Conservation (phyloP, 2,797 vertebrate species). For the Lacerta agilis region DNA sequence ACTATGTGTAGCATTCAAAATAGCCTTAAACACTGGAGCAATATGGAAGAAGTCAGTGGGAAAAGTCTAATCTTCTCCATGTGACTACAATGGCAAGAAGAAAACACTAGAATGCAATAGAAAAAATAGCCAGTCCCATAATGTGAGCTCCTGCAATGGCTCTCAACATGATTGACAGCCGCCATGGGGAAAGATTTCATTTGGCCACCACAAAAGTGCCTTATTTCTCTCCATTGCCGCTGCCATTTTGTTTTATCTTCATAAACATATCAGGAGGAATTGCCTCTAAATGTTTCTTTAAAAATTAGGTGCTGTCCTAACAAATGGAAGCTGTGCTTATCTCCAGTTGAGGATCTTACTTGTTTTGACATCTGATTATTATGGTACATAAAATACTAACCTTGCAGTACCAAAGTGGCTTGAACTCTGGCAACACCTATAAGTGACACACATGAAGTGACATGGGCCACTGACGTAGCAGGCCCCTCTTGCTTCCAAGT, state of each 20-base stretch:
- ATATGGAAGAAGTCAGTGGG: not conserved
- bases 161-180: not conserved
- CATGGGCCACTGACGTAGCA: slow-evolving; percentile 38
- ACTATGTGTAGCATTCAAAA: not conserved
- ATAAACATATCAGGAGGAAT: not conserved
- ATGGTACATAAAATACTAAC: slow-evolving; percentile 13
- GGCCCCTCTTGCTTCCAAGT: slow-evolving; percentile 54
- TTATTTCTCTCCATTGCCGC: not conserved
- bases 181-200: not conserved
- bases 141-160: not conserved
- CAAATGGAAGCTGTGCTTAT: not conserved
- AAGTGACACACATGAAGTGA: not conserved
- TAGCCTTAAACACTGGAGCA: not conserved
- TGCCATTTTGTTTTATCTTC: not conserved
- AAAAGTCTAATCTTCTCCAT: not conserved
- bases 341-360: not conserved
- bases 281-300: not conserved
- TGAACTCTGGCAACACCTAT: slow-evolving; percentile 3
- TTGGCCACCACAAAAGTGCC: not conserved
- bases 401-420: not conserved
- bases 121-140: not conserved
- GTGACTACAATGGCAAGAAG: not conserved
- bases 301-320: not conserved
- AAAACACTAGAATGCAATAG: not conserved
- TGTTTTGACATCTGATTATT: slow-evolving; percentile 4